Evolutionary conservation across 1,140 invertebrate species (phyloP), one percentile per base, ranked within the genome.

Genomic region (Neuroterus valhalla): DNA sequence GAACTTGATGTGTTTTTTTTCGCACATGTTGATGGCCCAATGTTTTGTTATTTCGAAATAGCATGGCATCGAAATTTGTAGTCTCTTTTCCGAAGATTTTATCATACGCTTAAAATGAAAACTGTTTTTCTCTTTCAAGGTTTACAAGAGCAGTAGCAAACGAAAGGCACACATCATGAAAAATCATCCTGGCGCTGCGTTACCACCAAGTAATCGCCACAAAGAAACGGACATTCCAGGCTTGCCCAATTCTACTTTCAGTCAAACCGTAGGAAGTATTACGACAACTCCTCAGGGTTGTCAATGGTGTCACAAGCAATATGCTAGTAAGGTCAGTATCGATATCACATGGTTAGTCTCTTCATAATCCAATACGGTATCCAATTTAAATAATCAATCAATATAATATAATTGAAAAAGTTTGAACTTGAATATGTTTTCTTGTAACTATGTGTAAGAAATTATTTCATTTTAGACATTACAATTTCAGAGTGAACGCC

Each of bases 141-240:
- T 95, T 50, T 97, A 97, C 85, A 96, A 96, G 88, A 96, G 95
- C 75, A 96, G 94, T 84, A 95, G 94, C 2, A 96, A 96, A 85
- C 90, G 96, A 67, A 97, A 97, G 89, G 92, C 93, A 14, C 96
- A 97, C 85, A 96, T 96, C 75, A 88, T 96, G 79, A 96, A 96
- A 88, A 94, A 94, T 87, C 96, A 97, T 91, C 96, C 96, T 2
- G 95, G 95, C 21, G 91, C 92, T 46, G 92, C 93, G 76, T 88
- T 96, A 42, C 94, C 95, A 11, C 89, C 91, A 31, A 93, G 91
- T 71, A 92, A 92, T 77, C 82, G 92, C 70, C 89, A 90, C 66
- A 91, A 91, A 68, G 91, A 91, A 79, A 89, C 86, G 0, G 90
- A 91, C 68, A 88, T 90, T 50, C 86, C 87, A 31, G 90, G 89